Conservation (phyloP, 2,113 vertebrate genomes). For the Centropus bengalensis region DNA sequence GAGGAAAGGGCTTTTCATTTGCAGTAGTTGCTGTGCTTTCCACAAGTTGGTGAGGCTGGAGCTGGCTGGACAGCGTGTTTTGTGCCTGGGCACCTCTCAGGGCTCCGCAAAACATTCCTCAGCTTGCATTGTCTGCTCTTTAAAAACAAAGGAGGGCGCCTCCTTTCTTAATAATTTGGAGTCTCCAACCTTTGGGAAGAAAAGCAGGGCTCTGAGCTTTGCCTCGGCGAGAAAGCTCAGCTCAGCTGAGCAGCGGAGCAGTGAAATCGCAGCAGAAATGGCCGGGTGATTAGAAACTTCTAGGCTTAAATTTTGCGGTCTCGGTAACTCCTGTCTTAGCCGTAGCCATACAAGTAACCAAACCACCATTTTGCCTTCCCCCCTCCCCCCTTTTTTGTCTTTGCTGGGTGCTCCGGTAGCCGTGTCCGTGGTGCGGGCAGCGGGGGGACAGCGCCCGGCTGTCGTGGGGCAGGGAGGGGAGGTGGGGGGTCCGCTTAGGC, state of each 20-base stretch:
- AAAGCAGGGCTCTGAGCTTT: slow-evolving; percentile 1
- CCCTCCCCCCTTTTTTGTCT: not conserved
- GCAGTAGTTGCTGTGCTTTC: slow-evolving; percentile 74
- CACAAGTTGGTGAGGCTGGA: slow-evolving; percentile 60
- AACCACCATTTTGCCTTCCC: not conserved
- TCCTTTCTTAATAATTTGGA: slow-evolving; percentile 59
- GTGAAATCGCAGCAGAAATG: slow-evolving; percentile 5
- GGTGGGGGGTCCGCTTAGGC: not conserved
- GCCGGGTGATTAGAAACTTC: not conserved
- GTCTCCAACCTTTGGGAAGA: not conserved
- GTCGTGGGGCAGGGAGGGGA: not conserved
- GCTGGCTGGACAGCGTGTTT: slow-evolving; percentile 49
- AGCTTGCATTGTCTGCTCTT: slow-evolving; percentile 50
- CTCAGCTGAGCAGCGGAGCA: not conserved
- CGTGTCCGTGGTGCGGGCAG: not conserved
- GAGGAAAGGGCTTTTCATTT: slow-evolving; percentile 79
- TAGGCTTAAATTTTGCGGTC: not conserved
- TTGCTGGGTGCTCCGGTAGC: not conserved
- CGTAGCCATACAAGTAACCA: not conserved
- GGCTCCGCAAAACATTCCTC: slow-evolving; percentile 59
- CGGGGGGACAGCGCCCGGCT: not conserved
- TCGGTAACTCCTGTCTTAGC: not conserved
- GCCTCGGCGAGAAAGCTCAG: slow-evolving; percentile 5
- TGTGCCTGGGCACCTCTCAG: slow-evolving; percentile 57
- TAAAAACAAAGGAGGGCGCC: slow-evolving; percentile 59